These are phyloP conservation scores for Ceyx margarethae DNA, from an alignment of 2,113 vertebrate genomes.

Conservation along the genomic window DNA sequence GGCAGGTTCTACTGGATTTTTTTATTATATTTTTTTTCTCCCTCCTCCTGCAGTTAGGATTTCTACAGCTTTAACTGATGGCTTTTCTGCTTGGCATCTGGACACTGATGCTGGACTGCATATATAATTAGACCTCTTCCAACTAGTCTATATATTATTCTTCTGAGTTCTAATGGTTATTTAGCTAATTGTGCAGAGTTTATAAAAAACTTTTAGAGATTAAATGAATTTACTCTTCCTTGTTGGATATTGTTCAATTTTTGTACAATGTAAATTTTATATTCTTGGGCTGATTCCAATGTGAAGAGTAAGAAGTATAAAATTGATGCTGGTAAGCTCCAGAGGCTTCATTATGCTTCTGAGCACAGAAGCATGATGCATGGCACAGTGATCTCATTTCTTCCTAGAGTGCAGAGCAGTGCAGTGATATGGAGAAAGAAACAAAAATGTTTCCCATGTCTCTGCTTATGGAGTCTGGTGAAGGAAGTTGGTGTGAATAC, in stretches of 20 bases:
- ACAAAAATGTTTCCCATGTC: not conserved
- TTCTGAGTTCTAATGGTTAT: not conserved
- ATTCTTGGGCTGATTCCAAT: not conserved
- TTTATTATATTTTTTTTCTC: not conserved
- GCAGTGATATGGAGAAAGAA: not conserved
- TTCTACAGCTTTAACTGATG: not conserved
- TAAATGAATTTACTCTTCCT: not conserved
- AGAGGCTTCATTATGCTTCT: not conserved
- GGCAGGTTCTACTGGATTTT: not conserved
- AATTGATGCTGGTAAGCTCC: not conserved
- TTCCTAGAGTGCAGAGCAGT: not conserved
- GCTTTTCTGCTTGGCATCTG: not conserved
- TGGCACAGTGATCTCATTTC: not conserved
- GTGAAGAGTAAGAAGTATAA: not conserved
- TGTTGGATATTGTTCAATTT: not conserved
- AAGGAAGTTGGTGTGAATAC: not conserved
- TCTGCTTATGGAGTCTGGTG: rapidly evolving
- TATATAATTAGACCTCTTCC: not conserved
- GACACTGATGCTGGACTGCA: not conserved
- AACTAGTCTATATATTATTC: not conserved
- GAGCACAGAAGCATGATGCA: not conserved
- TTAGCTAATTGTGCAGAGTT: not conserved
- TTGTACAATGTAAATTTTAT: not conserved
- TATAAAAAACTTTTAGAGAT: not conserved
- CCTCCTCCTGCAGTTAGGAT: not conserved